A percentile compares a stretch with the other conserved stretches of the same genome.
Evolutionary conservation across 2,888 invertebrate species (phyloP).

Genomic region (Poecilobothrus nobilitatus): DNA sequence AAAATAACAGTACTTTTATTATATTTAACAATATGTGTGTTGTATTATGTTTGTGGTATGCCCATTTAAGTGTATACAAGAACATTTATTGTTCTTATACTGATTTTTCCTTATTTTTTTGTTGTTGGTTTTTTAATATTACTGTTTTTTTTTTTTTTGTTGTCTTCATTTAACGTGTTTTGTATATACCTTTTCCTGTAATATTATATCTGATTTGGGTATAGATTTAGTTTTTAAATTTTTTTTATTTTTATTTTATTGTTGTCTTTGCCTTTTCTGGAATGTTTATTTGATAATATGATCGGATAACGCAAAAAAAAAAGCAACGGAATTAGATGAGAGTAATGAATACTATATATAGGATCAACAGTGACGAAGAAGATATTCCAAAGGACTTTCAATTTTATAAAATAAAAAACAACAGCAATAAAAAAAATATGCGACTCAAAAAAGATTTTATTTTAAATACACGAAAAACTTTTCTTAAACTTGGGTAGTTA

Average conservation of each 20-base stretch:
- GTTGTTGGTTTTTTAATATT: no score
- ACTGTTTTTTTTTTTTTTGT: no score
- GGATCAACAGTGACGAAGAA: no score
- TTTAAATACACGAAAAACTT: no score
- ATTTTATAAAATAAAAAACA: no score
- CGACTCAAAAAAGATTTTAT: no score
- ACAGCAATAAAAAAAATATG: no score
- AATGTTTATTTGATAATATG: not conserved
- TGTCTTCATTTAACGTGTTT: no score
- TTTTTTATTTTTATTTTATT: not conserved
- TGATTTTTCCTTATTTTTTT: no score
- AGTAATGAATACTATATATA: no score
- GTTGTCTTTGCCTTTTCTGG: not conserved
- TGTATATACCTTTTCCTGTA: not conserved
- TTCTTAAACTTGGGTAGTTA: no score
- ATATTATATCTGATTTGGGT: not conserved
- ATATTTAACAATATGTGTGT: not conserved
- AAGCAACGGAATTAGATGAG: not conserved
- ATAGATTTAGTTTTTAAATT: not conserved
- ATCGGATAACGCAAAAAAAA: not conserved
- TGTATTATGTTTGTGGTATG: not conserved
- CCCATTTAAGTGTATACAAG: not conserved
- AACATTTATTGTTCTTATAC: not conserved
- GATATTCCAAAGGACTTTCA: no score
- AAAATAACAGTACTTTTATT: slow-evolving; percentile 1